Evolutionary conservation across 2,113 vertebrate genomes (phyloP).

Genomic region (Nanorana parkeri): DNA sequence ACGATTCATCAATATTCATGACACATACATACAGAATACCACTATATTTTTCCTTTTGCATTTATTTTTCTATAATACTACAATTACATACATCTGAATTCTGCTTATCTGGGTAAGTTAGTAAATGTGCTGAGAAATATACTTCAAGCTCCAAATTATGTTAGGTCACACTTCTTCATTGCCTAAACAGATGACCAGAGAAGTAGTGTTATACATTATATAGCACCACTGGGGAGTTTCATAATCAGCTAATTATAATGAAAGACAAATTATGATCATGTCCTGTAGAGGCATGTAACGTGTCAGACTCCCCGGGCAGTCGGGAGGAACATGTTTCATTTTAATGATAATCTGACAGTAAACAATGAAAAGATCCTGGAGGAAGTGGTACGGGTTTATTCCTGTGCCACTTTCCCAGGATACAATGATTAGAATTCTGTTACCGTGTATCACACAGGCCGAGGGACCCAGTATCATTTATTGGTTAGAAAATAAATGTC

Average conservation of each 20-base stretch:
- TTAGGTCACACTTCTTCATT: too few relatives aligned
- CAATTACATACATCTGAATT: too few relatives aligned
- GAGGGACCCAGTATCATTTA: conserved; percentile 14
- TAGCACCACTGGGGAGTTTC: not conserved
- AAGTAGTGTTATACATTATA: too few relatives aligned
- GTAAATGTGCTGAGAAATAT: too few relatives aligned
- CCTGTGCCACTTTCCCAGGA: not conserved
- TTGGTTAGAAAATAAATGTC: conserved; percentile 51
- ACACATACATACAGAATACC: too few relatives aligned
- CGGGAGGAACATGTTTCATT: not conserved
- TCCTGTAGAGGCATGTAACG: not conserved
- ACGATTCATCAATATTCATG: too few relatives aligned
- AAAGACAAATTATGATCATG: not conserved
- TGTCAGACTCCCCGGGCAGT: not conserved
- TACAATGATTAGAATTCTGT: conserved; percentile 41
- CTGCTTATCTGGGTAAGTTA: too few relatives aligned
- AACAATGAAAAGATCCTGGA: not conserved
- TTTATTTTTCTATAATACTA: too few relatives aligned
- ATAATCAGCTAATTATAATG: conserved; percentile 11
- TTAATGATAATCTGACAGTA: not conserved
- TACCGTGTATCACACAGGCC: not conserved
- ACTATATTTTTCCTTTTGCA: too few relatives aligned
- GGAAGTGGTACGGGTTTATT: not conserved
- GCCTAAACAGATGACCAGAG: too few relatives aligned
- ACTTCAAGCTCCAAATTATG: too few relatives aligned